phyloP scores from a whole-genome alignment of 2,113 vertebrate species.

The Rhinolophus sinicus region DNA sequence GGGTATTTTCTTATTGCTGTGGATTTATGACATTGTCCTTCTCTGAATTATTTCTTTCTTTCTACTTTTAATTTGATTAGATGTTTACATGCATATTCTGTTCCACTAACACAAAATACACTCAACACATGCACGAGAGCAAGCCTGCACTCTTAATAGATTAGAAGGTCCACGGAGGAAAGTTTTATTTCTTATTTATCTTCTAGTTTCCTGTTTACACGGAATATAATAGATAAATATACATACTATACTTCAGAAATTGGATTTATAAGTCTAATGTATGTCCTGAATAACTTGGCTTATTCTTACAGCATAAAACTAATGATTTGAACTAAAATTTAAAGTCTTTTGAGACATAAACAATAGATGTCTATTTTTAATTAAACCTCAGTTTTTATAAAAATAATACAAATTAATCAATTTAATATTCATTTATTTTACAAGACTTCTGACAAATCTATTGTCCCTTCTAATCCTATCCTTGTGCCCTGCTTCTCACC shows the following conservation, averaged over 20 bases:
- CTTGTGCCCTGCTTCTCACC: background rate
- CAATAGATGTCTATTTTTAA: background rate
- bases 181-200: background rate
- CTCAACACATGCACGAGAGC: background rate
- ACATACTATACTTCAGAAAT: background rate
- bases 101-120: background rate
- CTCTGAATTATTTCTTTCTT: background rate
- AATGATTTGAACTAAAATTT: background rate
- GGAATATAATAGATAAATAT: background rate
- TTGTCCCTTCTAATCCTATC: fast-evolving
- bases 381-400: background rate
- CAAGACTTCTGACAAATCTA: background rate
- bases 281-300: background rate
- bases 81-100: background rate
- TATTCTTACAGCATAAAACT: background rate
- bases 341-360: background rate
- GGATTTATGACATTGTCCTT: background rate
- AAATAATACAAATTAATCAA: background rate
- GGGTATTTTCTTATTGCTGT: background rate
- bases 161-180: background rate
- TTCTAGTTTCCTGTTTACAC: background rate
- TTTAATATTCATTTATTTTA: background rate
- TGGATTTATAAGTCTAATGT: background rate
- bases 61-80: background rate
- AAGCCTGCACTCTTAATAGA: background rate